Conservation (phyloP, 2,113 vertebrate genomes). For the Meriones unguiculatus region DNA sequence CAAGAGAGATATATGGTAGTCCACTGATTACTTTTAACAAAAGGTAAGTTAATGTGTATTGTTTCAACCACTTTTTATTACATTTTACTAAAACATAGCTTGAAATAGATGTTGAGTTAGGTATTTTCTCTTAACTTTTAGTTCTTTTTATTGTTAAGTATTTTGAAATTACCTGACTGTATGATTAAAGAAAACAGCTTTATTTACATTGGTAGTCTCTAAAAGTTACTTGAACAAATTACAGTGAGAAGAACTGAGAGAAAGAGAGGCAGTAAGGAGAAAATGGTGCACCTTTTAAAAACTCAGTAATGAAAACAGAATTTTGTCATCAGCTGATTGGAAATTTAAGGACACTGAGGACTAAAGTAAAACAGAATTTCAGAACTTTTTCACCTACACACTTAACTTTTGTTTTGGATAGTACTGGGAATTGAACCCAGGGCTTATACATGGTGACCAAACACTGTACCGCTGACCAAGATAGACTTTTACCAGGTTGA, state of each 20-base stretch:
- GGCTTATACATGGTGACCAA: not conserved
- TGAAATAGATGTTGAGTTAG: slow-evolving; percentile 37
- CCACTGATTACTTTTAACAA: not conserved
- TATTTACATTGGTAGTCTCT: not conserved
- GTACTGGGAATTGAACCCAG: not conserved
- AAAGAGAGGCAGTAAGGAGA: not conserved
- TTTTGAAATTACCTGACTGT: slow-evolving; percentile 29
- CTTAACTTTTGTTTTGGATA: not conserved
- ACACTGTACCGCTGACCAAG: not conserved
- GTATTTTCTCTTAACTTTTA: not conserved
- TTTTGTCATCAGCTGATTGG: slow-evolving; percentile 32
- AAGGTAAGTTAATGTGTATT: slow-evolving; percentile 52
- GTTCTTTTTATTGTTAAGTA: slow-evolving; percentile 35
- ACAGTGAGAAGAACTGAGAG: slow-evolving; percentile 15
- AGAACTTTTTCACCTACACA: not conserved
- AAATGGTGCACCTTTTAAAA: slow-evolving; percentile 28
- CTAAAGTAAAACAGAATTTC: not conserved
- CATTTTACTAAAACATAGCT: slow-evolving; percentile 24
- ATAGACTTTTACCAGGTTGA: not conserved
- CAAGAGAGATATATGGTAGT: not conserved
- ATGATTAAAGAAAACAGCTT: not conserved
- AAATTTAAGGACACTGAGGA: not conserved
- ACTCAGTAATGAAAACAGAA: not conserved
- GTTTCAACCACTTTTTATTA: not conserved
- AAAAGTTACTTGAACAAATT: slow-evolving; percentile 34